These are phyloP conservation scores for Anas platyrhynchos DNA, from an alignment of 2,113 vertebrate genomes.

Conservation along the genomic window DNA sequence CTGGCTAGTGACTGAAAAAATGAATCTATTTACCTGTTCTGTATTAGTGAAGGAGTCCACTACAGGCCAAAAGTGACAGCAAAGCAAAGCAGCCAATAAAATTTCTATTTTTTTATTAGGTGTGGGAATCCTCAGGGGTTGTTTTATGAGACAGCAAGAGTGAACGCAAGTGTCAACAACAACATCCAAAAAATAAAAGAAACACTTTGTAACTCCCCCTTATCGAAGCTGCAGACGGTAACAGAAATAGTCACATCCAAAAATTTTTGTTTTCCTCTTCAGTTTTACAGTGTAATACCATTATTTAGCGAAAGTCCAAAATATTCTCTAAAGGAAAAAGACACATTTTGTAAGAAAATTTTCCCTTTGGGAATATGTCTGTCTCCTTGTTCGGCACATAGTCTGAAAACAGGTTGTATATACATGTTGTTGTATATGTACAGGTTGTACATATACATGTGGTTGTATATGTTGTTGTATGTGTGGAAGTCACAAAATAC, in stretches of 20 bases:
- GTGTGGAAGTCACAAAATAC: not conserved
- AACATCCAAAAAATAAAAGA: not conserved
- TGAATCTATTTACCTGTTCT: not conserved
- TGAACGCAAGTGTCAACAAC: not conserved
- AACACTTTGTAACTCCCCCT: not conserved
- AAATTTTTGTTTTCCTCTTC: not conserved
- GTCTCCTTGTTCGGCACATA: not conserved
- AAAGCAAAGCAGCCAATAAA: not conserved
- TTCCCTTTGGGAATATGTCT: not conserved
- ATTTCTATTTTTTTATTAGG: not conserved
- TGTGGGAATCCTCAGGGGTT: not conserved
- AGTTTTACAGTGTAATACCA: not conserved
- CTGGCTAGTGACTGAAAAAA: not conserved
- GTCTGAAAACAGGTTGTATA: not conserved
- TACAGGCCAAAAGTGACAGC: not conserved
- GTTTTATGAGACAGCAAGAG: not conserved
- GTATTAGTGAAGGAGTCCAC: not conserved
- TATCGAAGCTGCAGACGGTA: not conserved
- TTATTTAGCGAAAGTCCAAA: not conserved
- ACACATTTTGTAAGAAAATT: not conserved
- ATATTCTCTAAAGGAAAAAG: not conserved
- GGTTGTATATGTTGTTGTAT: too few species aligned
- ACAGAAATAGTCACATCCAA: not conserved
- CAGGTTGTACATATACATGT: not conserved
- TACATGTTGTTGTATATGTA: not conserved